Evolutionary conservation across 2,888 invertebrate species (phyloP), one percentile per base, ranked within the genome.

Genomic region (Amiota mariae): DNA sequence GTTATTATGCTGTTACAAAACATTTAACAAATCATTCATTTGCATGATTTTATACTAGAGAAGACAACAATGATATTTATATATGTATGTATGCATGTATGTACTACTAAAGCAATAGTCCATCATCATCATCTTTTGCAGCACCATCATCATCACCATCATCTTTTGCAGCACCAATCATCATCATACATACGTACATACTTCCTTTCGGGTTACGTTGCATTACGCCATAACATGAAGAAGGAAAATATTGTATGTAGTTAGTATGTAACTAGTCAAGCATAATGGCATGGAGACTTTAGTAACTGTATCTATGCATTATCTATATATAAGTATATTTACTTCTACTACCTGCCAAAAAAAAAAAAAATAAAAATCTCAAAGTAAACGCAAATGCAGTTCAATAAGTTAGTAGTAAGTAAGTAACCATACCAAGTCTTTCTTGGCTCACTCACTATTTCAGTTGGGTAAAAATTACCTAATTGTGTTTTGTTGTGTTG

Each of bases 381-480:
- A 9, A 59, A 12, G 59, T 20, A 46, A 20, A 72, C 20, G 56
- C 68, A 72, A 76, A 75, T 79, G 74, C 77, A 79, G 80, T 80
- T 81, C 81, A 81, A 81, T 81, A 80, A 79, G 79, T 80, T 79
- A 67, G 61, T 72, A 51, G 61, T 72, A 51, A 51, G 54, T 24
- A 24, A 51, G 67, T 24, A 24, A 18, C 15, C 71, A 57, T 59
- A 54, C 36, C 54, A 54, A 15, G 54, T 13, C 54, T 12, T 13
- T 9, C 54, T 13, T 54, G 54, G 8, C 54, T 54, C n/a, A 8
- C 54, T 54, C 18, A 15, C 59, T 56, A 56, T 51, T 59, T 61
- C n/a, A 64, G 15, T 36, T 51, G 74, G 73, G 77, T 36, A 57
- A 82, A 36, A 87, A 85, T 85, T 85, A 85, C 86, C 87, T 85